phyloP scores from a whole-genome alignment of 2,888 invertebrate genomes.

The Hemistola chrysoprasaria region DNA sequence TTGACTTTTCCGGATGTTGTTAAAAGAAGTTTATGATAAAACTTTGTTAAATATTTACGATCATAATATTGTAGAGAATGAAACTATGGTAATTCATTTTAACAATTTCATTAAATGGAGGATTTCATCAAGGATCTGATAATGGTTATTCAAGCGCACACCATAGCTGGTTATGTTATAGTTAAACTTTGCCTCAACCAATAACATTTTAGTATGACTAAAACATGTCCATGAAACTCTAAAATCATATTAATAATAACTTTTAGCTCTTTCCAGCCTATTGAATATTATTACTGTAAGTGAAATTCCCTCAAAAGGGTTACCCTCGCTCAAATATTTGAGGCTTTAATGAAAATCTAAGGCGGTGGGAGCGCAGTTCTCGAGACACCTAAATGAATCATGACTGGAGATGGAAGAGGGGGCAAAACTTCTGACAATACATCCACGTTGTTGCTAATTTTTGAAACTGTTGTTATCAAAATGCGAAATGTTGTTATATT shows the following conservation, averaged over 20 bases:
- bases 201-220: background rate
- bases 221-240: constrained; percentile 9
- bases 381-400: constrained; percentile 70
- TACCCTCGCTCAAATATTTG: constrained; percentile 63
- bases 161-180: too few relatives aligned
- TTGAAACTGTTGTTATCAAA: background rate
- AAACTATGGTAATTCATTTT: too few relatives aligned
- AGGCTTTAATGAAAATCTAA: constrained; percentile 75
- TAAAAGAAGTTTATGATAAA: too few relatives aligned
- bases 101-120: too few relatives aligned
- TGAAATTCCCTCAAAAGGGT: constrained; percentile 30
- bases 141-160: too few relatives aligned
- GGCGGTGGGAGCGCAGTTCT: constrained; percentile 58
- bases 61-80: too few relatives aligned
- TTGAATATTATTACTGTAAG: constrained; percentile 31
- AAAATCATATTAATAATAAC: constrained; percentile 21
- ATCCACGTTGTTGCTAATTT: background rate
- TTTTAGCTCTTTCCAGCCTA: constrained; percentile 30
- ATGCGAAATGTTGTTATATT: too few relatives aligned
- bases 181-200: too few relatives aligned
- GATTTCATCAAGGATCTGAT: too few relatives aligned
- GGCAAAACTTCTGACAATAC: constrained; percentile 4
- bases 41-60: too few relatives aligned
- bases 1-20: too few relatives aligned
- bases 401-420: constrained; percentile 46